Percentiles rank a stretch among this genome's conserved stretches.
Evolutionary conservation across 2,888 invertebrate species (phyloP).

Genomic region (Meghimatium bilineatum): DNA sequence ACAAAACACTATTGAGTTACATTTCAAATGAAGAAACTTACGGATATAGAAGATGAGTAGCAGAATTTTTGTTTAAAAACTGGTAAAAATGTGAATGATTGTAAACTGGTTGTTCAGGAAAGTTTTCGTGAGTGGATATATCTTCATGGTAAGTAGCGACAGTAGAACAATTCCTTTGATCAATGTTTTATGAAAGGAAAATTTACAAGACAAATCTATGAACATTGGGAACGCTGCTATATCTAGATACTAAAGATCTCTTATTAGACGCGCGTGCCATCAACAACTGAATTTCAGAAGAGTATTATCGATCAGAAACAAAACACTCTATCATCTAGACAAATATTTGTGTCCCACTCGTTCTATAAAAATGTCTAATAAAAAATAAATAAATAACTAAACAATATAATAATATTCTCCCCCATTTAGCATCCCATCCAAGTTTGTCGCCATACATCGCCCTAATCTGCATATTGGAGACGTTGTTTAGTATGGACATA

Average conservation of each 20-base stretch:
- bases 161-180: neutral
- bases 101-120: no score
- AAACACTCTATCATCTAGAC: neutral
- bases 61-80: no score
- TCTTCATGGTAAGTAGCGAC: neutral
- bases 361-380: conserved; percentile 14
- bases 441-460: neutral
- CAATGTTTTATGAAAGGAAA: neutral
- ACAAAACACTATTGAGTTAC: no score
- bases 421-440: conserved; percentile 12
- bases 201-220: conserved; percentile 10
- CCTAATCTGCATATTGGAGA: neutral
- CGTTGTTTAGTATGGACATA: conserved; percentile 12
- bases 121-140: neutral
- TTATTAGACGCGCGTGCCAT: neutral
- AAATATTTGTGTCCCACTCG: neutral
- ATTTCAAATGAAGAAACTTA: no score
- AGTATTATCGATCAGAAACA: conserved; percentile 3
- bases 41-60: no score
- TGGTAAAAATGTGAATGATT: no score
- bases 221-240: neutral
- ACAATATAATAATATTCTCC: neutral
- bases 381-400: neutral
- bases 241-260: neutral
- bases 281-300: neutral